Base-by-base conservation (phyloP, 2,113 vertebrate genomes). In the Sakesphorus luctuosus region DNA sequence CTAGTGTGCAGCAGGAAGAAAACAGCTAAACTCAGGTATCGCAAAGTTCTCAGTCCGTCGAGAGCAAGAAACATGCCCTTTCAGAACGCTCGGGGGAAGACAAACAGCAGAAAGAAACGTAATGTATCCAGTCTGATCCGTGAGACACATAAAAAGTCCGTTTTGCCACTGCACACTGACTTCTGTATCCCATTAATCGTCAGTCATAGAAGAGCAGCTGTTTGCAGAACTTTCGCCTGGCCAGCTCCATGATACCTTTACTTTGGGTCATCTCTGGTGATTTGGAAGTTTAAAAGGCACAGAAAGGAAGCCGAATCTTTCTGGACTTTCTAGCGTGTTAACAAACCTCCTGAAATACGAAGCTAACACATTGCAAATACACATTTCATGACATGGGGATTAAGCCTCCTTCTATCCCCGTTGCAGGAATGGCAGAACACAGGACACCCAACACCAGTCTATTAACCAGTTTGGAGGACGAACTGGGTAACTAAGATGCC, bases 301-400 rank as follows among this genome's bases (percentile, higher is more conserved):
- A 5, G 14, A n/a, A 81, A 77, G 49, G 59, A 80, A 77, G 21
- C 1, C 25, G 24, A 58, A 49, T 73, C 50, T 74, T 53, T 53
- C 53, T 52, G 55, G 44, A 86, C 59, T 50, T 73, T 52, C 36
- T 50, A 18, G 21, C 31, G 13, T 7, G 33, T 52, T 26, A 25
- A 31, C 73, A 68, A 86, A 73, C 50, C 23, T 56, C 68, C 78
- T 26, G 76, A 52, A 55, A 36, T 40, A 10, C 0, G 6, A 67
- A 46, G 31, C 36, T 58, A 33, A 24, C 47, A 47, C 43, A 10
- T 35, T 2, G 0, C 63, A 75, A 58, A 68, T n/a, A n/a, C 49
- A 47, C 40, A 8, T 26, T 47, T 49, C 24, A 44, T 49, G 12
- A 1, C 33, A 38, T 0, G 0, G 26, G 49, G 16, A 47, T 52